A percentile compares a stretch with the other conserved stretches of the same genome.
These are phyloP conservation scores for Apus apus DNA, from an alignment of 2,113 vertebrate genomes.

Conservation along the genomic window DNA sequence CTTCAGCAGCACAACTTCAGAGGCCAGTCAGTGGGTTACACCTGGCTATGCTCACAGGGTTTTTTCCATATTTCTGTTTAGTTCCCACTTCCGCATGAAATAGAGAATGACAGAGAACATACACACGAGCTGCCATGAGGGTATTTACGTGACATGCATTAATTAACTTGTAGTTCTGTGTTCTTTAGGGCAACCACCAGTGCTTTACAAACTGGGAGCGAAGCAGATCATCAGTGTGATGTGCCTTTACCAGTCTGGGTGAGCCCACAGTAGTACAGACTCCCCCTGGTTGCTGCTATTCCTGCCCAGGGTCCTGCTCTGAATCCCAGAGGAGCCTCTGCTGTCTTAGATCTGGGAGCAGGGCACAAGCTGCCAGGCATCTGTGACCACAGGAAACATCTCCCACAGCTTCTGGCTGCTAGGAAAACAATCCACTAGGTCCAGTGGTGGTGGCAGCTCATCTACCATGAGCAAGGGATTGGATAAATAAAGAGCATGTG, in stretches of 20 bases:
- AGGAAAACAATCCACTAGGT: not conserved
- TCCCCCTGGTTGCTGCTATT: not conserved
- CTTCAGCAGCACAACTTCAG: not conserved
- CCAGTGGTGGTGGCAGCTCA: not conserved
- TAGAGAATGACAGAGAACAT: accelerated
- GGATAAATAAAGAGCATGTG: not conserved
- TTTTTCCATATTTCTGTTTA: not conserved
- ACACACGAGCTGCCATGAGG: not conserved
- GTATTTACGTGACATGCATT: not conserved
- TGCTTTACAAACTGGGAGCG: not conserved
- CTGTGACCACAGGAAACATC: not conserved
- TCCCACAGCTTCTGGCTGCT: not conserved
- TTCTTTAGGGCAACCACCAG: not conserved
- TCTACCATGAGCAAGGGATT: accelerated
- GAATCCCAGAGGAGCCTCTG: not conserved
- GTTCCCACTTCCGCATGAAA: not conserved
- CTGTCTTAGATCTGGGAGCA: not conserved
- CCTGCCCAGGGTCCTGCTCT: not conserved
- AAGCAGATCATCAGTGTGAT: not conserved
- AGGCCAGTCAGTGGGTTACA: too few species aligned
- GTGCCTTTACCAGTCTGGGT: not conserved
- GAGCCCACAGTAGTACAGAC: not conserved
- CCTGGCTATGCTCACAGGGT: accelerated
- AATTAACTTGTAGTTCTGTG: not conserved
- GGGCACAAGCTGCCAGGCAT: not conserved